A percentile compares a stretch with the other conserved stretches of the same genome.
Evolutionary conservation across 2,888 invertebrate species (phyloP).

Genomic region (Chorisops tibialis): DNA sequence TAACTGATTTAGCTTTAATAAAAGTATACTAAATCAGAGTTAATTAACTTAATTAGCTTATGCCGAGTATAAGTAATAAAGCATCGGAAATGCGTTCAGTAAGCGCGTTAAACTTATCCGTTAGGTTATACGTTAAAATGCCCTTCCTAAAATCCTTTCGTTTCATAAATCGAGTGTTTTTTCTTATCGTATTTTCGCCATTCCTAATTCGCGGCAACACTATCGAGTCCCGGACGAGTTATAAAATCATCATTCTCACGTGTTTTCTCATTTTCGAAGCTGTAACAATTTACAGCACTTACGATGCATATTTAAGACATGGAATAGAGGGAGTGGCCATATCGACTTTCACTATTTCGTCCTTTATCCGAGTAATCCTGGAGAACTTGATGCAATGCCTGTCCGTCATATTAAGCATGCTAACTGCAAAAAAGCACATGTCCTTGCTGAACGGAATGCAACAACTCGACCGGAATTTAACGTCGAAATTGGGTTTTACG

Average conservation of each 20-base stretch:
- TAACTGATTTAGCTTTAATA: too few species aligned
- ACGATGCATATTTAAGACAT: constrained; percentile 27
- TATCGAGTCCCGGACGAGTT: neutral
- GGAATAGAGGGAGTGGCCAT: constrained; percentile 22
- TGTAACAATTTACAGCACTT: constrained; percentile 22
- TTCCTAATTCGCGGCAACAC: constrained; percentile 7
- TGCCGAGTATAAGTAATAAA: neutral
- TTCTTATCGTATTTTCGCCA: constrained; percentile 24
- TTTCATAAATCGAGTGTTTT: constrained; percentile 23
- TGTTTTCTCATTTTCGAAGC: constrained; percentile 14
- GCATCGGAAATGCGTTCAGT: neutral
- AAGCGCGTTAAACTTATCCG: neutral
- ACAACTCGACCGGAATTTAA: neutral
- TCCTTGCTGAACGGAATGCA: neutral
- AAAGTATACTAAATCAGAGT: neutral
- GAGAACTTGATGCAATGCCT: constrained; percentile 22
- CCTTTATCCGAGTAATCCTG: constrained; percentile 24
- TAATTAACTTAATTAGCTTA: neutral
- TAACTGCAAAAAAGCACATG: constrained; percentile 11
- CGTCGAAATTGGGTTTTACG: neutral
- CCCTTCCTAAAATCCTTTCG: constrained; percentile 19
- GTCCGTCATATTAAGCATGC: neutral
- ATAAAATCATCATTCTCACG: constrained; percentile 8
- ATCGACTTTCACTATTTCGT: constrained; percentile 22
- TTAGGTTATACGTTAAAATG: neutral